Conservation (phyloP, 2,888 invertebrate genomes). For the Cerceris rybyensis region DNA sequence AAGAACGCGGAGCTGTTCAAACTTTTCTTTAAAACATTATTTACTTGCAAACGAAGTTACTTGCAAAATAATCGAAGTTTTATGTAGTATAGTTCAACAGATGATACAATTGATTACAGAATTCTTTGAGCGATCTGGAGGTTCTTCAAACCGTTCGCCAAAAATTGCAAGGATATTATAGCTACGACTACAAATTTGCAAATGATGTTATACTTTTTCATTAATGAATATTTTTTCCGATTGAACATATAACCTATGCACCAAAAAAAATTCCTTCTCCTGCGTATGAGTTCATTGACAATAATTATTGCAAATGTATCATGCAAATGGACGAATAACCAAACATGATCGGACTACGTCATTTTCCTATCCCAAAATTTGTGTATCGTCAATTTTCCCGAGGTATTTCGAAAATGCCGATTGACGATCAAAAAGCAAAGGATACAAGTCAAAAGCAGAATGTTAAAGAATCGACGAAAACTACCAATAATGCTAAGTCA, state of each 20-base stretch:
- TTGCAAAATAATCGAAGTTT: no score
- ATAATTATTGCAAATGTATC: conserved; percentile 6
- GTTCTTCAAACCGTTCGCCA: conserved; percentile 44
- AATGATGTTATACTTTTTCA: conserved; percentile 27
- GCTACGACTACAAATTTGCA: conserved; percentile 48
- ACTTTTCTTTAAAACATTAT: no score
- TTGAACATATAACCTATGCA: conserved; percentile 24
- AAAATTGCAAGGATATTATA: conserved; percentile 57
- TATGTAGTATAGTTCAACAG: no score
- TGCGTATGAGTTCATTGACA: no score
- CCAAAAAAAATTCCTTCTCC: no score
- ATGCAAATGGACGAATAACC: conserved; percentile 7
- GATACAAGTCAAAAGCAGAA: not conserved
- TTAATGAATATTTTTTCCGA: not conserved
- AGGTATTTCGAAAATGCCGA: conserved; percentile 35
- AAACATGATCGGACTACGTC: conserved; percentile 29
- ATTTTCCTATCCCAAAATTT: conserved; percentile 2
- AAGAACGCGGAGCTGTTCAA: no score
- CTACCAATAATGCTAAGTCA: not conserved
- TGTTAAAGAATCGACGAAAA: not conserved
- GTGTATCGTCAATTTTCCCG: not conserved
- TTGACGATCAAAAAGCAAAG: conserved; percentile 12
- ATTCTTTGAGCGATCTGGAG: conserved; percentile 39
- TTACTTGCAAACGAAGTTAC: no score
- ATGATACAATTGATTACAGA: conserved; percentile 1